A percentile compares a stretch with the other conserved stretches of the same genome.
Evolutionary conservation across 1,140 invertebrate species (phyloP).

Genomic region (Drosophila biarmipes): DNA sequence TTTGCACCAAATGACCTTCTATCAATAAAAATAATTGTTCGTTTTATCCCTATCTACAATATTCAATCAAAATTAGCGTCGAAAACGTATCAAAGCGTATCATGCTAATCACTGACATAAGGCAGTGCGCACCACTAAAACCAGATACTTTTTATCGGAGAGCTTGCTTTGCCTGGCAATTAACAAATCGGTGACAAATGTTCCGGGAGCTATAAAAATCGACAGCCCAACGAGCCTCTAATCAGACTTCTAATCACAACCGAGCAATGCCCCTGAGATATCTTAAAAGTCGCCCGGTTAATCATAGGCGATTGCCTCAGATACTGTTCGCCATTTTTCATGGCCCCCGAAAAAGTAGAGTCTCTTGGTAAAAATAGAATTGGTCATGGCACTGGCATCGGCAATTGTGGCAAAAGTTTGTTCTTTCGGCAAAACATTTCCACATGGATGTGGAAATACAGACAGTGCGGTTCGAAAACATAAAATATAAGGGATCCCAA

Average conservation of each 20-base stretch:
- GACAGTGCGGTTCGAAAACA: constrained; percentile 26
- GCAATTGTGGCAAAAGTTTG: constrained; percentile 29
- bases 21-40: constrained; percentile 6
- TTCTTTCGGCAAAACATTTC: constrained; percentile 37
- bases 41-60: constrained; percentile 11
- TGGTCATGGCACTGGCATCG: constrained; percentile 19
- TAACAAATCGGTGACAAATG: constrained; percentile 46
- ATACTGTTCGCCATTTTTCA: constrained; percentile 20
- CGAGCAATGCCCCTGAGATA: constrained; percentile 11
- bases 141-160: constrained; percentile 1
- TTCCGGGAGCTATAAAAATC: constrained; percentile 17
- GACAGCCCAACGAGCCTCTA: constrained; percentile 23
- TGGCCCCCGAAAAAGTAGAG: constrained; percentile 31
- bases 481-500: background rate
- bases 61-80: constrained; percentile 21
- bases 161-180: constrained; percentile 44
- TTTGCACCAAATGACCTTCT: constrained; percentile 2
- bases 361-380: constrained; percentile 53
- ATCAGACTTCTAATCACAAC: constrained; percentile 16
- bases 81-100: background rate
- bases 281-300: constrained; percentile 21
- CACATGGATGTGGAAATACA: constrained; percentile 17
- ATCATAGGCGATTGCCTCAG: constrained; percentile 19
- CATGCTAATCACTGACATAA: constrained; percentile 37
- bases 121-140: background rate